phyloP scores from a whole-genome alignment of 23 tunicate genomes.

The Trididemnum miniatum region DNA sequence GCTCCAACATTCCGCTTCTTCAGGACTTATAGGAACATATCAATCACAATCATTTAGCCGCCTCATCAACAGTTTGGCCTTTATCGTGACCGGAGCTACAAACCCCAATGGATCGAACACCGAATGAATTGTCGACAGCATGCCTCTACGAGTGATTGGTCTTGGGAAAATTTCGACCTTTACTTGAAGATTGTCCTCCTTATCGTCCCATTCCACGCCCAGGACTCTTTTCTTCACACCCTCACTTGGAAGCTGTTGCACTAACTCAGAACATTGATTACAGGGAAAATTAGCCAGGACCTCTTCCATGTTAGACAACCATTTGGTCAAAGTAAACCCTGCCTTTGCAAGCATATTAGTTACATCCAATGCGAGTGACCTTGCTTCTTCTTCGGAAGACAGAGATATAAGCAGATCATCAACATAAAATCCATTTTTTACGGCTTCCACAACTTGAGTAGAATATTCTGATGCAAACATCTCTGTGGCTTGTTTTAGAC shows the following conservation, averaged over 20 bases:
- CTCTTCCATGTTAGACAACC: background rate
- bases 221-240: background rate
- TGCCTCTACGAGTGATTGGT: too few relatives aligned
- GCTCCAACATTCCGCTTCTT: too few relatives aligned
- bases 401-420: conserved; percentile 4
- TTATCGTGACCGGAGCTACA: too few relatives aligned
- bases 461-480: background rate
- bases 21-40: too few relatives aligned
- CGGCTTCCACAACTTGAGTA: background rate
- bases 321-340: background rate
- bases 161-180: too few relatives aligned
- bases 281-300: background rate
- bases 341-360: background rate
- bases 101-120: too few relatives aligned
- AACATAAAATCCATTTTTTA: background rate
- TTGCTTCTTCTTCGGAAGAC: background rate
- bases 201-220: too few relatives aligned
- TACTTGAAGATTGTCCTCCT: too few relatives aligned
- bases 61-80: too few relatives aligned
- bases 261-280: background rate
- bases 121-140: too few relatives aligned
- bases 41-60: too few relatives aligned
- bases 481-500: background rate
- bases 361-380: background rate
- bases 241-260: background rate